Percentiles rank a stretch among this genome's conserved stretches.
Evolutionary conservation across 1,140 invertebrate species (phyloP).

Genomic region (Gonatopus flavifemur): DNA sequence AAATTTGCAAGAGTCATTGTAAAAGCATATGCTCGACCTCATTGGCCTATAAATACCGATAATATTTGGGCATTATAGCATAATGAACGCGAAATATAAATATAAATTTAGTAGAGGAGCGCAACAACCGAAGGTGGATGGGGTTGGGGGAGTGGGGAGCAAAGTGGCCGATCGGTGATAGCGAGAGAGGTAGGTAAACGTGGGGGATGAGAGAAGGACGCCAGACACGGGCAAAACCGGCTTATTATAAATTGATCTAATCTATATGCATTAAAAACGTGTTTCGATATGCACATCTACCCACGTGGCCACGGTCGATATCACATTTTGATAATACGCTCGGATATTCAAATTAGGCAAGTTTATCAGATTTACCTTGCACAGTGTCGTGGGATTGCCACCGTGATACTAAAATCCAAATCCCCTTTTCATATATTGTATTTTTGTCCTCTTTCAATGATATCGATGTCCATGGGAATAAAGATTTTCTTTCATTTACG

Average conservation of each 20-base stretch:
- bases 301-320: conserved; percentile 41
- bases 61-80: conserved; percentile 46
- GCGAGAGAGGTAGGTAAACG: not conserved
- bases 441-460: conserved; percentile 10
- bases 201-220: conserved; percentile 11
- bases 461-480: not conserved
- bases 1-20: too few species aligned
- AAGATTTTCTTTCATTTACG: too few species aligned
- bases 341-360: conserved; percentile 53
- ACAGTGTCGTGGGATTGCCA: conserved; percentile 33
- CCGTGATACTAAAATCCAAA: conserved; percentile 29
- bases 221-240: conserved; percentile 38
- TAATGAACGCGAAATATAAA: conserved; percentile 55
- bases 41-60: conserved; percentile 51
- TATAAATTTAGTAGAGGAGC: conserved; percentile 47
- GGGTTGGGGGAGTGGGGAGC: not conserved
- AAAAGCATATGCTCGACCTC: conserved; percentile 31
- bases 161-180: not conserved
- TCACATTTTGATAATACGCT: conserved; percentile 55
- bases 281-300: conserved; percentile 42
- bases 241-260: conserved; percentile 59
- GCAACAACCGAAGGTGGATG: conserved; percentile 11
- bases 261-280: conserved; percentile 57
- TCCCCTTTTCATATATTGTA: conserved; percentile 3
- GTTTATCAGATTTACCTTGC: conserved; percentile 55